A percentile compares a stretch with the other conserved stretches of the same genome.
Conservation (phyloP, 2,888 invertebrate genomes). For the Holacanthella duospinosa region DNA sequence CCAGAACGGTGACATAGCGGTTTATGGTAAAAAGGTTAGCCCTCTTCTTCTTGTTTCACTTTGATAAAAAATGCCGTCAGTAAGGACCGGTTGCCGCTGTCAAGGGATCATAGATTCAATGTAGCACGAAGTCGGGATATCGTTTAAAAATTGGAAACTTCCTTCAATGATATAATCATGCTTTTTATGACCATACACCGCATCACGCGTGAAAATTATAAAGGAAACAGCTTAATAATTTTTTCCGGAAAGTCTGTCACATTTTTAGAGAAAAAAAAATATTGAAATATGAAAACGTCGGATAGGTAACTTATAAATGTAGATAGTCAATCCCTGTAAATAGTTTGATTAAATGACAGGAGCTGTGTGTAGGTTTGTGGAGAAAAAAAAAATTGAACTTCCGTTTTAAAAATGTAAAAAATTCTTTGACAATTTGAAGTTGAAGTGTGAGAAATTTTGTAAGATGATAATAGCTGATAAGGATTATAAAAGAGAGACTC, state of each 20-base stretch:
- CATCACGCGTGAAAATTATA: constrained; percentile 1
- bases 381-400: neutral
- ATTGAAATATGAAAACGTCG: neutral
- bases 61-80: too few relatives aligned
- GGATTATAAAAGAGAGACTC: neutral
- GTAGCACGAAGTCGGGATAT: neutral
- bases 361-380: neutral
- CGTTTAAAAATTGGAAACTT: neutral
- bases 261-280: neutral
- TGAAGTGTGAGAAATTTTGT: constrained; percentile 4
- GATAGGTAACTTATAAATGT: neutral
- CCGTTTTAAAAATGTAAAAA: neutral
- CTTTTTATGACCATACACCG: too few relatives aligned
- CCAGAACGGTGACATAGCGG: too few relatives aligned
- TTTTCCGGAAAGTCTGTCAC: neutral
- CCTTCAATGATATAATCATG: too few relatives aligned
- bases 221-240: neutral
- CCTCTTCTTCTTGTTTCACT: too few relatives aligned
- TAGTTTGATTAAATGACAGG: neutral
- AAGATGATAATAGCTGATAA: neutral
- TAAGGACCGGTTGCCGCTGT: too few relatives aligned
- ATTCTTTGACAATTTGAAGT: too few relatives aligned
- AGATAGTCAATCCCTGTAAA: too few relatives aligned
- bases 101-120: neutral
- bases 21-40: too few relatives aligned